A percentile compares a stretch with the other conserved stretches of the same genome.
Conservation (phyloP, 2,797 vertebrate species). For the Aphelocoma californica region DNA sequence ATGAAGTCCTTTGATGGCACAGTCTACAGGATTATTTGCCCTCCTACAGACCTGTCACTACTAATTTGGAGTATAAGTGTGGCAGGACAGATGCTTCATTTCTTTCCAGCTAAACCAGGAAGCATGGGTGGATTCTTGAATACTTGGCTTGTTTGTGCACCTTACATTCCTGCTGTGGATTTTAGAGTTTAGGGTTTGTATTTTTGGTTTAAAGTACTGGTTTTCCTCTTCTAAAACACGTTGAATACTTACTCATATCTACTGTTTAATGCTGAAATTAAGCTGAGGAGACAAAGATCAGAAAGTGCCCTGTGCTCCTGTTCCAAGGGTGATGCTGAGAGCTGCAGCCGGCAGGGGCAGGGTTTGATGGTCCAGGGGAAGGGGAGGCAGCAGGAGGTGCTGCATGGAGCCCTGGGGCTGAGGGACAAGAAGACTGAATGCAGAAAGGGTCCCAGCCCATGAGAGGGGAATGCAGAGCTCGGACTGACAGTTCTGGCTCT, state of each 20-base stretch:
- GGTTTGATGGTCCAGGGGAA: background rate
- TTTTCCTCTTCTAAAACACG: background rate
- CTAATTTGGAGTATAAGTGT: background rate
- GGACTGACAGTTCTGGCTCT: background rate
- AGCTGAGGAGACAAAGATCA: background rate
- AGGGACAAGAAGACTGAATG: background rate
- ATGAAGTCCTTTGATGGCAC: background rate
- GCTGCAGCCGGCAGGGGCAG: background rate
- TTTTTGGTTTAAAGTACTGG: background rate
- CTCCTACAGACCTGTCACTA: background rate
- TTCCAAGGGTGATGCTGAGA: background rate
- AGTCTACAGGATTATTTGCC: background rate
- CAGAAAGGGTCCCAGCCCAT: background rate
- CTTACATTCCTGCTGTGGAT: background rate
- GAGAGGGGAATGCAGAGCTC: background rate
- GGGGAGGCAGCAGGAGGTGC: background rate
- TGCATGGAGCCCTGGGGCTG: background rate
- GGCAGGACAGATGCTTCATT: background rate
- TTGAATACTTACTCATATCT: background rate
- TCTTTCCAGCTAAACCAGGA: background rate
- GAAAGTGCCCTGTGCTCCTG: background rate
- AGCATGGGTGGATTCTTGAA: fast-evolving
- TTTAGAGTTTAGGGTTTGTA: background rate
- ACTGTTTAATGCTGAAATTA: background rate
- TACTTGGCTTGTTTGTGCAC: background rate